A percentile compares a stretch with the other conserved stretches of the same genome.
These are phyloP conservation scores for Amazonetta brasiliensis DNA, from an alignment of 2,797 vertebrate genomes.

Conservation along the genomic window DNA sequence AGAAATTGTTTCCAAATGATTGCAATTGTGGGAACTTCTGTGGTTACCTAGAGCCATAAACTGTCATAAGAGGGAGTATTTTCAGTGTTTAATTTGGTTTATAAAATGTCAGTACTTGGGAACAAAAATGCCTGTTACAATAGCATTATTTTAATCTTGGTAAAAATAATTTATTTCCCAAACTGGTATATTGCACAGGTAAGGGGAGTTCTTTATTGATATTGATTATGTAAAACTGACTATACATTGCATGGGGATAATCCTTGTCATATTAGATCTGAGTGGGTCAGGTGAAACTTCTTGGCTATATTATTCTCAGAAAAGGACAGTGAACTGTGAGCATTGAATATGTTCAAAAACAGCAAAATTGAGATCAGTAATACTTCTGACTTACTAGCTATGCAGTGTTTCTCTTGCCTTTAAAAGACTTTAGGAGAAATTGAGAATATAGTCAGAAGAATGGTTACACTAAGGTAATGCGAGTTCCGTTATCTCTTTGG, in stretches of 20 bases:
- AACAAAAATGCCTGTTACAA: background rate
- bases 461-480: background rate
- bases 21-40: background rate
- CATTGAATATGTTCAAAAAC: background rate
- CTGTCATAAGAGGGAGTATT: background rate
- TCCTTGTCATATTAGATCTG: background rate
- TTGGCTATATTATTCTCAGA: background rate
- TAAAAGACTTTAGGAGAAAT: background rate
- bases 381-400: background rate
- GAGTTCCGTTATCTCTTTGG: background rate
- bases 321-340: background rate
- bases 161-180: background rate
- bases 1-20: background rate
- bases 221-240: background rate
- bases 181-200: background rate
- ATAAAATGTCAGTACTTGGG: background rate
- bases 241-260: background rate
- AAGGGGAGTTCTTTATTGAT: background rate
- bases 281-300: background rate
- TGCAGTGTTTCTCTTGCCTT: background rate
- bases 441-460: background rate
- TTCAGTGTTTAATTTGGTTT: background rate
- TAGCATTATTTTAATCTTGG: background rate
- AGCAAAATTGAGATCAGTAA: background rate
- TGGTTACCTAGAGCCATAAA: background rate